Percentiles rank a stretch among this genome's conserved stretches.
Evolutionary conservation across 2,113 vertebrate species (phyloP).

Genomic region (Petrocephalus microphthalmus): DNA sequence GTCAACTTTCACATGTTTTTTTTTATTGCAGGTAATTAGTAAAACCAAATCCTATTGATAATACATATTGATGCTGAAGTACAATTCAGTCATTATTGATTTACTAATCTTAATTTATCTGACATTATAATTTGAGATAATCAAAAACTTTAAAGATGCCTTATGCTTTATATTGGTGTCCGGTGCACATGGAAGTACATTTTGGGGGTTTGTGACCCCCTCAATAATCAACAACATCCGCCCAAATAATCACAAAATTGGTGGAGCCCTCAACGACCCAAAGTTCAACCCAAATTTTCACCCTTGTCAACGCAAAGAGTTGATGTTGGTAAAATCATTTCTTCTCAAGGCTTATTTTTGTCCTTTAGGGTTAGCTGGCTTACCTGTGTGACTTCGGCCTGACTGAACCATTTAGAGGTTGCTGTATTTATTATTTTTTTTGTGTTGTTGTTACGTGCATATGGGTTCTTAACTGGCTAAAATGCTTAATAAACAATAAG

Average conservation of each 20-base stretch:
- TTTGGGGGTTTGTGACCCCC: background rate
- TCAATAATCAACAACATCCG: background rate
- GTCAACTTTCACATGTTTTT: constrained; percentile 42
- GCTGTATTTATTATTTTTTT: no score
- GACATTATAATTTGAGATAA: background rate
- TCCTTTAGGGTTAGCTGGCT: background rate
- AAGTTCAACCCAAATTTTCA: background rate
- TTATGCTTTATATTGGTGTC: background rate
- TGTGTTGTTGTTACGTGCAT: background rate
- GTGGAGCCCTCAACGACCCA: background rate
- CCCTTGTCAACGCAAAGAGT: background rate
- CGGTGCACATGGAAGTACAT: background rate
- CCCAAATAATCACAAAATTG: background rate
- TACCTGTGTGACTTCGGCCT: background rate
- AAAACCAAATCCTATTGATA: background rate
- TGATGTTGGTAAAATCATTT: background rate
- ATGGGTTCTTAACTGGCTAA: background rate
- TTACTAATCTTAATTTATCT: background rate
- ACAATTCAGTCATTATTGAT: background rate
- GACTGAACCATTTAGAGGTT: background rate
- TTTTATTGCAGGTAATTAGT: background rate
- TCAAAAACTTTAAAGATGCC: background rate
- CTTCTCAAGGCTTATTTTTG: background rate
- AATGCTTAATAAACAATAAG: background rate
- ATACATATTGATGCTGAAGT: background rate